These are phyloP conservation scores for Muscicapa adusta DNA, from an alignment of 2,113 vertebrate species.

Conservation along the genomic window DNA sequence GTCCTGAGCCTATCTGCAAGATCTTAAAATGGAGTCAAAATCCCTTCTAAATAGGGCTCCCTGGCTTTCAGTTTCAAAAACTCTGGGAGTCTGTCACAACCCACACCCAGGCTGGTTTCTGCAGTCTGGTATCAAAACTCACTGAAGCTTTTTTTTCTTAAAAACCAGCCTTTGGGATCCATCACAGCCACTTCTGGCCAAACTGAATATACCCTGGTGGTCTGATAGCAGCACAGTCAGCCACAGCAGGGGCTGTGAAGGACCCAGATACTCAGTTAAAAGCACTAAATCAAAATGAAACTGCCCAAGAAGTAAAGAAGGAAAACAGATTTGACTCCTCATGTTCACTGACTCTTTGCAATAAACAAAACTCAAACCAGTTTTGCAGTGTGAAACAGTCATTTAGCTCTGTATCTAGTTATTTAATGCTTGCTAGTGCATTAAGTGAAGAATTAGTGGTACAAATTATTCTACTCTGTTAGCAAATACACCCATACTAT, in stretches of 20 bases:
- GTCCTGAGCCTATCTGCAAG: background rate
- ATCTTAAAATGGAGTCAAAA: slow-evolving; percentile 19
- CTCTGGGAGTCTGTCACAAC: slow-evolving; percentile 29
- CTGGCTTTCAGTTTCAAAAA: slow-evolving; percentile 41
- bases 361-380: background rate
- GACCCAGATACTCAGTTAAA: background rate
- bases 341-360: background rate
- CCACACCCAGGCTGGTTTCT: slow-evolving; percentile 12
- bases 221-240: background rate
- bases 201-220: background rate
- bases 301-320: background rate
- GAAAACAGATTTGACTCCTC: background rate
- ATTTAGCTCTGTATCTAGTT: background rate
- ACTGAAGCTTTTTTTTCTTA: slow-evolving; percentile 29
- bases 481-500: background rate
- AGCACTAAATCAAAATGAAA: background rate
- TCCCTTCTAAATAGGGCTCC: slow-evolving; percentile 35
- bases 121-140: slow-evolving; percentile 25
- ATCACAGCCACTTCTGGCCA: slow-evolving; percentile 1
- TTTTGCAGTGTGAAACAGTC: background rate
- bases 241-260: background rate
- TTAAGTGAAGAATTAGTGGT: background rate
- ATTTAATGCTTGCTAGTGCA: background rate
- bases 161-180: background rate
- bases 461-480: background rate